phyloP scores from a whole-genome alignment of 2,888 invertebrate species.

The Zootermopsis nevadensis region DNA sequence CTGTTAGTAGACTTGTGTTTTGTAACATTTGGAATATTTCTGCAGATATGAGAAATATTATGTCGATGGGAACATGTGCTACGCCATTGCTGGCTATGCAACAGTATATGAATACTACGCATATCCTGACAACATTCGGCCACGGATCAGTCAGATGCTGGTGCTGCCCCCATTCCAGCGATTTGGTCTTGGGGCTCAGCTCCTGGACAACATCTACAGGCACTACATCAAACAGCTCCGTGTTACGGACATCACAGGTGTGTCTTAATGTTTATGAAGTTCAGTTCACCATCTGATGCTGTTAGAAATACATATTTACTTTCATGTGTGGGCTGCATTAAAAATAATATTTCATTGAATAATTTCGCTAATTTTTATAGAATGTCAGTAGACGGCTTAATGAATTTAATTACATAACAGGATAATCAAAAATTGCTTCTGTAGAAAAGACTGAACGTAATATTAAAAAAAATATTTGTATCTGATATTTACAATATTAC shows the following conservation, averaged over 20 bases:
- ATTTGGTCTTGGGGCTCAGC: constrained; percentile 83
- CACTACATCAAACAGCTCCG: constrained; percentile 66
- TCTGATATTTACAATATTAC: too few relatives aligned
- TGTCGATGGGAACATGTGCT: constrained; percentile 69
- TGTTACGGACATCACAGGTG: constrained; percentile 79
- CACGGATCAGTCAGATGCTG: constrained; percentile 92
- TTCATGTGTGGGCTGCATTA: too few relatives aligned
- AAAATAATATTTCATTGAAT: too few relatives aligned
- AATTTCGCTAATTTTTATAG: too few relatives aligned
- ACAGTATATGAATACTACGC: constrained; percentile 96
- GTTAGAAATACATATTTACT: too few relatives aligned
- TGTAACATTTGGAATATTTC: neutral
- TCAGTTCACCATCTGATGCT: too few relatives aligned
- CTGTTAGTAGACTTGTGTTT: too few relatives aligned
- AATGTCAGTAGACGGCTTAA: too few relatives aligned
- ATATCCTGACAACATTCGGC: constrained; percentile 87
- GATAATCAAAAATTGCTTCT: too few relatives aligned
- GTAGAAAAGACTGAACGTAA: too few relatives aligned
- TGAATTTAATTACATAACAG: too few relatives aligned
- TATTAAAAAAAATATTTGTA: too few relatives aligned
- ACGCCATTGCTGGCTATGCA: constrained; percentile 87
- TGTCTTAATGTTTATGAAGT: constrained; percentile 40
- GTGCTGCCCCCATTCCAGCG: constrained; percentile 93
- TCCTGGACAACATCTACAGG: constrained; percentile 74
- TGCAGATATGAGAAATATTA: constrained; percentile 78